Conservation (phyloP, 2,888 invertebrate genomes). For the Agrotis clavis region DNA sequence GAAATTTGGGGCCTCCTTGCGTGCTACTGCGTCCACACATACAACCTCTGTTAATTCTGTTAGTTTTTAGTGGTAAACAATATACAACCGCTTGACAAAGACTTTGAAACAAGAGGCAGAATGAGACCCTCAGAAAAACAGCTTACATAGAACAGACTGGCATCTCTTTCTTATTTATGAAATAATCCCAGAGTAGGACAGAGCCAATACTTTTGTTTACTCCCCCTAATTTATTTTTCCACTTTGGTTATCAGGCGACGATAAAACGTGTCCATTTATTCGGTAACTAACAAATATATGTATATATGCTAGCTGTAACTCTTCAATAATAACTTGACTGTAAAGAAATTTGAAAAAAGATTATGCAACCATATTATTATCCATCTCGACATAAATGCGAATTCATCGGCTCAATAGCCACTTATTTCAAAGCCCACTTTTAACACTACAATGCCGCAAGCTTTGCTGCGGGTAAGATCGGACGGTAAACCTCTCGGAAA, state of each 20-base stretch:
- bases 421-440: slow-evolving; percentile 59
- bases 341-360: neutral
- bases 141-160: neutral
- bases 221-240: neutral
- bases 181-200: neutral
- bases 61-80: slow-evolving; percentile 46
- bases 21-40: slow-evolving; percentile 77
- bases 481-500: slow-evolving; percentile 63
- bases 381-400: slow-evolving; percentile 29
- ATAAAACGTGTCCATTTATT: neutral
- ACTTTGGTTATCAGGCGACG: neutral
- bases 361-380: neutral
- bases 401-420: slow-evolving; percentile 27
- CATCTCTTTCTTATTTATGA: neutral
- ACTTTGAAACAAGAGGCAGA: slow-evolving; percentile 39
- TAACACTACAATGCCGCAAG: slow-evolving; percentile 51
- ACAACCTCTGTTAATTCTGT: slow-evolving; percentile 77
- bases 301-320: neutral
- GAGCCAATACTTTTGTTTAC: neutral
- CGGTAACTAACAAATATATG: neutral
- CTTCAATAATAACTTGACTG: no score
- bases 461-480: slow-evolving; percentile 56
- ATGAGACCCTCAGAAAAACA: neutral
- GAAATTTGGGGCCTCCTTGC: slow-evolving; percentile 96
- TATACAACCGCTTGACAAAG: slow-evolving; percentile 22